Evolutionary conservation across 2,113 vertebrate genomes (phyloP), one percentile per base, ranked within the genome.

Genomic region (Tautogolabrus adspersus): DNA sequence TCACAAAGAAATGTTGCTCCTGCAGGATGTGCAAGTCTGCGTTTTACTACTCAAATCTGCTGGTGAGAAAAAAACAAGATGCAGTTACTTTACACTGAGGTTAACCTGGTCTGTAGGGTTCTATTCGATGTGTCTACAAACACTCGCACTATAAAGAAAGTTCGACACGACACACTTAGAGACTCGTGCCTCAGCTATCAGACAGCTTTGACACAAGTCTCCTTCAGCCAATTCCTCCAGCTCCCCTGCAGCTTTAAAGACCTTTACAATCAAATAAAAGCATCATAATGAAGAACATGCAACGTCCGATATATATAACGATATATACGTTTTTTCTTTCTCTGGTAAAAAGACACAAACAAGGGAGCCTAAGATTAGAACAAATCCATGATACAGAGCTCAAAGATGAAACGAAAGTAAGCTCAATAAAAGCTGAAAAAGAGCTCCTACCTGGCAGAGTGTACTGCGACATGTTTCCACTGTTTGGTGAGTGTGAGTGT

Each of bases 381-480:
- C 11, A 52, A 40, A 16, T 0, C 8, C 19, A 13, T 22, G n/a
- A 34, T 1, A 12, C 3, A 52, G 10, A 66, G 8, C 30, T 0
- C 1, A 3, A 11, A 68, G 6, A 57, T 6, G 5, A 18, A 72
- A 44, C 4, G 21, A 37, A 67, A 62, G 37, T 66, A 42, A 0
- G 42, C 6, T 47, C 22, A 12, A 71, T 16, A 23, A 10, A 54
- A 18, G 6, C 6, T 55, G 0, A 68, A 67, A 9, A 62, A 44
- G 59, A 12, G 37, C 2, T 26, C 92, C 69, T 92, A 93, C 92
- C 92, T 91, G 58, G 88, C 44, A 91, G 78, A 30, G 66, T 75
- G 84, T 74, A 75, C 72, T 89, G 86, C 69, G 88, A 88, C 92
- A 93, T 93, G 72, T 56, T 85, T 38, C 77, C 74, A 10, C 47